phyloP scores from a whole-genome alignment of 2,113 vertebrate genomes.

The Lepus europaeus region DNA sequence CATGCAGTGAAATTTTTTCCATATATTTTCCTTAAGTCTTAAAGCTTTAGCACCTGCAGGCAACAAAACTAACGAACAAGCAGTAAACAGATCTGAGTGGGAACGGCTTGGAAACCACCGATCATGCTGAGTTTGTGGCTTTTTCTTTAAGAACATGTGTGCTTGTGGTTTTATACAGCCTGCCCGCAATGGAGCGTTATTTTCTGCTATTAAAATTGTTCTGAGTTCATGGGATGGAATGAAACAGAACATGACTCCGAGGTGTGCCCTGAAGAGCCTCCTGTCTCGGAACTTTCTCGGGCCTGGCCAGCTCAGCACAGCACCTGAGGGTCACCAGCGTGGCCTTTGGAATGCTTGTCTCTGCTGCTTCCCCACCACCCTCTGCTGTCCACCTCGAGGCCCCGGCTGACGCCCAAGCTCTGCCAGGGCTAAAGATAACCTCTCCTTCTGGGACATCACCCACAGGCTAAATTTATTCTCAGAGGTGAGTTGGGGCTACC shows the following conservation, averaged over 20 bases:
- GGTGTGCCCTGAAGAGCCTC: constrained; percentile 72
- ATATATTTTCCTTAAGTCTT: constrained; percentile 56
- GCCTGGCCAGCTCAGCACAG: constrained; percentile 14
- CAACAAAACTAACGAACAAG: constrained; percentile 70
- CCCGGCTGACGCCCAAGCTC: constrained; percentile 51
- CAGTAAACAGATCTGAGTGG: constrained; percentile 62
- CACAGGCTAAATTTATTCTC: constrained; percentile 71
- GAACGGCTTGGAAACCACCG: constrained; percentile 22
- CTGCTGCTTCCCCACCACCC: not conserved
- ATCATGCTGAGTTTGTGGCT: constrained; percentile 6
- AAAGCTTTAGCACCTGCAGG: constrained; percentile 77
- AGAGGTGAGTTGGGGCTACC: constrained; percentile 68
- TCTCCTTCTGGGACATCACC: constrained; percentile 53
- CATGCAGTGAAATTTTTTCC: not conserved
- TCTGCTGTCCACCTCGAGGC: not conserved
- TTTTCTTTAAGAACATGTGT: constrained; percentile 51
- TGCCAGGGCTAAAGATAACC: constrained; percentile 79
- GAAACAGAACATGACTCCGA: constrained; percentile 71
- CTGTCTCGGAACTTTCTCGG: constrained; percentile 71
- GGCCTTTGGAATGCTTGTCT: not conserved
- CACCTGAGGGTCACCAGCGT: not conserved
- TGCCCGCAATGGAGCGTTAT: constrained; percentile 41
- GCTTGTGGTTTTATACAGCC: constrained; percentile 68
- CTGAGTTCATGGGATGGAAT: constrained; percentile 44
- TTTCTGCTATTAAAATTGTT: constrained; percentile 74